These are phyloP conservation scores for Orthonevra nobilis DNA, from an alignment of 2,888 invertebrate species.

Conservation along the genomic window DNA sequence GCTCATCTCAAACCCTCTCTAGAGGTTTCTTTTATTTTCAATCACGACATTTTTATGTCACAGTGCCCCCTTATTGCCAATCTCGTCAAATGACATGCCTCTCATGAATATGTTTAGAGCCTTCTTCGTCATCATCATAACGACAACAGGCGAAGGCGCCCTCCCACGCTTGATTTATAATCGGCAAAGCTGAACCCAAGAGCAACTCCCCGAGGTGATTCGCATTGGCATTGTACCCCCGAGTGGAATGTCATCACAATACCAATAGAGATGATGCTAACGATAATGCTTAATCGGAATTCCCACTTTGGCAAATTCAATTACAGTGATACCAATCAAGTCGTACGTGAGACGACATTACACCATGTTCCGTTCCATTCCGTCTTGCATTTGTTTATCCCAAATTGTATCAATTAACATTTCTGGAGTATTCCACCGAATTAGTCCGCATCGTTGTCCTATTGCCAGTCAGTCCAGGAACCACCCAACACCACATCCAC, in stretches of 20 bases:
- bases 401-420: constrained; percentile 65
- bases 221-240: no score
- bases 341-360: constrained; percentile 50
- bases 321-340: constrained; percentile 65
- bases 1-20: no score
- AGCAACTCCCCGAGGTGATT: no score
- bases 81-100: no score
- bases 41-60: no score
- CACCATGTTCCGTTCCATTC: constrained; percentile 37
- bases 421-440: constrained; percentile 47
- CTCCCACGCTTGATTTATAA: no score
- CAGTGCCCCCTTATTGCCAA: no score
- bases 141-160: no score
- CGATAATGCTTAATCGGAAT: constrained; percentile 64
- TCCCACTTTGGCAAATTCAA: constrained; percentile 65
- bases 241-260: constrained; percentile 45
- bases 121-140: no score
- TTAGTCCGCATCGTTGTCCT: constrained; percentile 45
- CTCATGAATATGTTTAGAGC: no score
- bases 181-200: no score
- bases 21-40: no score
- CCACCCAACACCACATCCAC: constrained; percentile 30
- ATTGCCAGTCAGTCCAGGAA: neutral
- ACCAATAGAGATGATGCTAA: constrained; percentile 58
- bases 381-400: constrained; percentile 62